Conservation (phyloP, 2,113 vertebrate genomes). For the Corythaixoides concolor region DNA sequence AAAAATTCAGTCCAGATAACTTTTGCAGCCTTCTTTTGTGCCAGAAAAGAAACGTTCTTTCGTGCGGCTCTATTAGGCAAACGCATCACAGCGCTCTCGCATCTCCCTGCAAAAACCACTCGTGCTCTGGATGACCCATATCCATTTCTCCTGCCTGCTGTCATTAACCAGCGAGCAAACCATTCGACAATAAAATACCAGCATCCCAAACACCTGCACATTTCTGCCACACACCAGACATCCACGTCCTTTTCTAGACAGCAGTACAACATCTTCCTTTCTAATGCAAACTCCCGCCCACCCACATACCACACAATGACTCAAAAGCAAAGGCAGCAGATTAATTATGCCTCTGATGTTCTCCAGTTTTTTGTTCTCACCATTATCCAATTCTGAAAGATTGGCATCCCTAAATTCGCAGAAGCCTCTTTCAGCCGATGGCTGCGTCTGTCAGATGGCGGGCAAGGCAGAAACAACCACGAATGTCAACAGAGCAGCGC, state of each 20-base stretch:
- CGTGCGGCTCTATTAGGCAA: not conserved
- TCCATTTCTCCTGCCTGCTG: not conserved
- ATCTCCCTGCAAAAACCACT: not conserved
- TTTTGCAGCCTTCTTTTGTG: not conserved
- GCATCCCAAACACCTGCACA: conserved; percentile 38
- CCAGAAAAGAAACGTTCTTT: not conserved
- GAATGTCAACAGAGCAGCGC: not conserved
- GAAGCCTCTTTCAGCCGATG: not conserved
- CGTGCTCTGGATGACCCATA: accelerated
- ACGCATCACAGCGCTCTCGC: not conserved
- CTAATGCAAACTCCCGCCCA: conserved; percentile 53
- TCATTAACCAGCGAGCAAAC: not conserved
- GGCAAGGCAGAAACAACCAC: not conserved
- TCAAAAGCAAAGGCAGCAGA: not conserved
- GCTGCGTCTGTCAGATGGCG: not conserved
- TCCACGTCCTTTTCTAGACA: conserved; percentile 6
- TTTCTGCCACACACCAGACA: conserved; percentile 1
- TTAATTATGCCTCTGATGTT: conserved; percentile 18
- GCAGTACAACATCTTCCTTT: conserved; percentile 35
- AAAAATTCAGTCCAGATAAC: conserved; percentile 1
- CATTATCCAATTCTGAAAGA: not conserved
- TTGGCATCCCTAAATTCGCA: not conserved
- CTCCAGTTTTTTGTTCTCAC: conserved; percentile 4
- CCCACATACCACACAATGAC: not conserved
- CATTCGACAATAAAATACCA: not conserved